Percentiles rank a stretch among this genome's conserved stretches.
Conservation (phyloP, 2,113 vertebrate species). For the Nesoenas mayeri region DNA sequence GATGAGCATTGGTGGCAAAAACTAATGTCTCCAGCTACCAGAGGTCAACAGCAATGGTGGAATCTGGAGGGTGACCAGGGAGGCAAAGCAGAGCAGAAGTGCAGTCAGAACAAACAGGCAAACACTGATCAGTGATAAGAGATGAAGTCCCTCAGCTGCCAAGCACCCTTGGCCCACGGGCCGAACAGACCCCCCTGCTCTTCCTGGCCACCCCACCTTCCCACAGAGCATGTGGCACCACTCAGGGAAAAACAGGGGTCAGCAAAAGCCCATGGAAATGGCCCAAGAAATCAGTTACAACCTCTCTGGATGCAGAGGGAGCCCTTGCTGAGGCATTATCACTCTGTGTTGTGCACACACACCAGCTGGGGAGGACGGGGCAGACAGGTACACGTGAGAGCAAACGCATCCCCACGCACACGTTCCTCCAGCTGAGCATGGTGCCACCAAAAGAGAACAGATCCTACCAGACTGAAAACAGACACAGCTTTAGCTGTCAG, state of each 20-base stretch:
- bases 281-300: too few species aligned
- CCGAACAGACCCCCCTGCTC: neutral
- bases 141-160: neutral
- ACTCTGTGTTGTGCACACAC: too few species aligned
- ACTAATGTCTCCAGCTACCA: fast-evolving
- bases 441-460: too few species aligned
- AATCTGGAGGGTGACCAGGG: neutral
- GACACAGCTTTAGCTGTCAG: too few species aligned
- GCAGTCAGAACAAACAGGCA: neutral
- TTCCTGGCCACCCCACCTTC: fast-evolving
- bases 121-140: neutral
- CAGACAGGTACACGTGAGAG: too few species aligned
- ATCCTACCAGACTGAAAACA: too few species aligned
- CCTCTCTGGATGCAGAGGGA: neutral
- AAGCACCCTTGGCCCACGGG: fast-evolving
- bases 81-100: neutral
- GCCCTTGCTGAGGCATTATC: neutral
- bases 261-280: fast-evolving
- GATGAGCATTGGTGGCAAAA: neutral
- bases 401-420: too few species aligned
- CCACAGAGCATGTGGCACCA: fast-evolving
- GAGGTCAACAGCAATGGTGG: neutral
- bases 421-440: too few species aligned
- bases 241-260: neutral
- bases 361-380: too few species aligned